Evolutionary conservation across 1,140 invertebrate species (phyloP).

Genomic region (Bombus superbus): DNA sequence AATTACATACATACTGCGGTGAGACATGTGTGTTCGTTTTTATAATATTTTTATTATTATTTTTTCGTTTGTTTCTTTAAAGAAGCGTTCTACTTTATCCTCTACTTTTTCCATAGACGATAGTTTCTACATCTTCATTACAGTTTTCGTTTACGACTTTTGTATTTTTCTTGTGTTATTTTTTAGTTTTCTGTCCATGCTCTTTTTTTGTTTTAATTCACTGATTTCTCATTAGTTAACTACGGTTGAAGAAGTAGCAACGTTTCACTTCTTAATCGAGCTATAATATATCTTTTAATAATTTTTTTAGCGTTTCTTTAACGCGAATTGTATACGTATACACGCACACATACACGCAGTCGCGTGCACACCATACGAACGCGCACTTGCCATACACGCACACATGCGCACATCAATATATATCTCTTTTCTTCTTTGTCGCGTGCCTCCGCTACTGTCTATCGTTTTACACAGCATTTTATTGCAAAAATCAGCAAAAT

Average conservation of each 20-base stretch:
- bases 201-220: background rate
- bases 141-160: slow-evolving; percentile 21
- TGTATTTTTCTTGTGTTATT: slow-evolving; percentile 11
- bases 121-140: slow-evolving; percentile 47
- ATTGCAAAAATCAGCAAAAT: slow-evolving; percentile 64
- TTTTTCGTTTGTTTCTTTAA: slow-evolving; percentile 33
- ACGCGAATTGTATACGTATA: background rate
- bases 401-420: slow-evolving; percentile 12
- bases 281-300: slow-evolving; percentile 27
- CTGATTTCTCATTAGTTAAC: slow-evolving; percentile 18
- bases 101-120: slow-evolving; percentile 36
- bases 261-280: slow-evolving; percentile 41
- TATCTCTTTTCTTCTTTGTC: slow-evolving; percentile 25
- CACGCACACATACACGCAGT: background rate
- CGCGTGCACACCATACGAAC: slow-evolving; percentile 1
- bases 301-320: slow-evolving; percentile 43
- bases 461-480: slow-evolving; percentile 56
- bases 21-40: slow-evolving; percentile 40
- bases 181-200: slow-evolving; percentile 8
- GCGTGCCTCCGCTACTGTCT: slow-evolving; percentile 35
- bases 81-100: slow-evolving; percentile 54
- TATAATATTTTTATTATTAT: slow-evolving; percentile 27
- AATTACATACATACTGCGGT: slow-evolving; percentile 42
- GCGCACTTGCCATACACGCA: background rate
- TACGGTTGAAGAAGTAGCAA: slow-evolving; percentile 50